Evolutionary conservation across 2,113 vertebrate species (phyloP).

Genomic region (Gopherus evgoodei): DNA sequence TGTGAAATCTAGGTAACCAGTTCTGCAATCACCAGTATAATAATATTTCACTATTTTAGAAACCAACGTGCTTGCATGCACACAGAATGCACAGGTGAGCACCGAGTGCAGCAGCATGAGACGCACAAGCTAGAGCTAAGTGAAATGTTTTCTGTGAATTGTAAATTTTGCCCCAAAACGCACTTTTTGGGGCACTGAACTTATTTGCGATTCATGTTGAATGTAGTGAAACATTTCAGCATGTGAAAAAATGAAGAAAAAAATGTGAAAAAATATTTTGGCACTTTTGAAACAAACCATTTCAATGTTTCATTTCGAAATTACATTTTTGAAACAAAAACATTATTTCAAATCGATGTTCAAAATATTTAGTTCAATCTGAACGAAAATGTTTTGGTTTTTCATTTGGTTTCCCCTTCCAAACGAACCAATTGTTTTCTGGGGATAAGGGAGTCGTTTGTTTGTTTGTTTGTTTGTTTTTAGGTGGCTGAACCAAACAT

Average conservation of each 20-base stretch:
- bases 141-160: not conserved
- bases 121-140: not conserved
- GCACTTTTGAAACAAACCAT: not conserved
- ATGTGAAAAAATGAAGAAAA: not conserved
- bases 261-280: not conserved
- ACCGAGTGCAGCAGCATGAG: not conserved
- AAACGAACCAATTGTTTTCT: not conserved
- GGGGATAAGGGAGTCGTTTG: too few relatives aligned
- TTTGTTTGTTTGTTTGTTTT: too few relatives aligned
- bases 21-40: not conserved
- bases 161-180: not conserved
- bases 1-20: not conserved
- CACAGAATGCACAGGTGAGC: not conserved
- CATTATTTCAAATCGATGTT: too few relatives aligned
- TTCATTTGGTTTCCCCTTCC: not conserved
- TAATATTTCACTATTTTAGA: not conserved
- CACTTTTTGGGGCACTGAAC: not conserved
- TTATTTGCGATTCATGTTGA: not conserved
- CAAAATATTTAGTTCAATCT: not conserved
- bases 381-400: not conserved
- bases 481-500: not conserved
- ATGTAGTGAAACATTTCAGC: not conserved
- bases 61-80: not conserved
- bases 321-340: not conserved
- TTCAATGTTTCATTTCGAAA: not conserved